Evolutionary conservation across 2,888 invertebrate genomes (phyloP), one percentile per base, ranked within the genome.

Genomic region (Ischnus inquisitorius): DNA sequence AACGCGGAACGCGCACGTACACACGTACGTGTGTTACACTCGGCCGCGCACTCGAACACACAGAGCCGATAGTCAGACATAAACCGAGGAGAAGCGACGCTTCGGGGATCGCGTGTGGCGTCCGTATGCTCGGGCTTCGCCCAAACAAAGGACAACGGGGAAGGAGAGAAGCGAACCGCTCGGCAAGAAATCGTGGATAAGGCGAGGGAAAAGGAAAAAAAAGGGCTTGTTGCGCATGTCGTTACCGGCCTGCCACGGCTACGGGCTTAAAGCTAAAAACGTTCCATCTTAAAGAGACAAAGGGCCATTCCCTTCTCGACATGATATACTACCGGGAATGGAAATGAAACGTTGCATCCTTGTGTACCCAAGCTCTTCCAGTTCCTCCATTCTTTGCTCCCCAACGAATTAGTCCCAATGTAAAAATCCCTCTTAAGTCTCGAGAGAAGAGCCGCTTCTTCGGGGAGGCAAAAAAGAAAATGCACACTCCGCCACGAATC

Each of bases 271-370:
- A 79, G 60, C 51, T 19, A 69, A 22, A 62, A 68, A 75, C 64
- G 65, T 65, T 68, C 69, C 54, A 68, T 39, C 69, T 81, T 81
- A 84, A 84, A 84, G 81, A 71, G 81, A 84, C 84, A 81, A 81
- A 84, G 77, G 51, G 57, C 34, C 34, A 69, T 60, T 71, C 57
- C 64, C 74, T 64, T 64, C 64, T 34, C 4, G 72, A 10, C 46
- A 28, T 28, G 34, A 62, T 6, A 62, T n/a, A 34, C n/a, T n/a
- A 46, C n/a, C 10, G 5, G 16, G 19, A 14, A 60, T 10, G 39
- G 10, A 3, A 14, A 39, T 39, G 12, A 19, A 65, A 39, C 43
- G 62, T 65, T 72, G 41, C 41, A 43, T 54, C 12, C 54, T 16
- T 16, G 43, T 48, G 16, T 43, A 19, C 28, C 10, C 8, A 28